Base-by-base conservation (phyloP, 2,113 vertebrate species). In the Petromus typicus region DNA sequence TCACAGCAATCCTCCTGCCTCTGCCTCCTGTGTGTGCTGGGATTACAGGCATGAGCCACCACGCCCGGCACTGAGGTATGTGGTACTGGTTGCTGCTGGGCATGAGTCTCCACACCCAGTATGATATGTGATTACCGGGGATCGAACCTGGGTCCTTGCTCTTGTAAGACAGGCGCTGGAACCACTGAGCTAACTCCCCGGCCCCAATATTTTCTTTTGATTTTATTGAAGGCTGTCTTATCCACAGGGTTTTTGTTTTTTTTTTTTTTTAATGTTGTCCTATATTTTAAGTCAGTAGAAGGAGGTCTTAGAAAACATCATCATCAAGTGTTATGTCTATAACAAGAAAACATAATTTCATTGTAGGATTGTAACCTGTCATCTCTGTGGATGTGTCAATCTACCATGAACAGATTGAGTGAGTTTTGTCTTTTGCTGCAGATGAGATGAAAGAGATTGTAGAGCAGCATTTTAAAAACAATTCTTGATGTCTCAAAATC, bases 211-310 rank as follows among this genome's bases (percentile, higher is more conserved):
- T 69, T 71, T 69, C 66, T n/a, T 86, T 73, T 94, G 37, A 66
- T 90, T 51, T 51, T 89, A 45, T 91, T 83, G 63, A 93, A 94
- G 51, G 34, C 17, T 80, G 8, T 71, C 43, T 30, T 54, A 45
- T 43, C 37, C 27, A 86, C 79, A 92, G 14, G n/a, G n/a, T n/a
- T n/a, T n/a, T n/a, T n/a, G n/a, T n/a, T n/a, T n/a, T n/a, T n/a
- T 2, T 34, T 91, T 25, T 51, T 48, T 71, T 88, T 73, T 56
- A 71, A 45, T 90, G 18, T 76, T 78, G n/a, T 32, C 34, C 18
- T 64, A 25, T 64, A 90, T 94, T 96, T 43, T 45, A 86, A 88
- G 45, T 95, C 67, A 67, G 22, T 86, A 40, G 89, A 88, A 86
- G 51, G 73, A 87, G 10, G 25, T 95, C 64, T 96, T 45, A 11